Conservation (phyloP, 2,113 vertebrate genomes). For the Scopus umbretta region DNA sequence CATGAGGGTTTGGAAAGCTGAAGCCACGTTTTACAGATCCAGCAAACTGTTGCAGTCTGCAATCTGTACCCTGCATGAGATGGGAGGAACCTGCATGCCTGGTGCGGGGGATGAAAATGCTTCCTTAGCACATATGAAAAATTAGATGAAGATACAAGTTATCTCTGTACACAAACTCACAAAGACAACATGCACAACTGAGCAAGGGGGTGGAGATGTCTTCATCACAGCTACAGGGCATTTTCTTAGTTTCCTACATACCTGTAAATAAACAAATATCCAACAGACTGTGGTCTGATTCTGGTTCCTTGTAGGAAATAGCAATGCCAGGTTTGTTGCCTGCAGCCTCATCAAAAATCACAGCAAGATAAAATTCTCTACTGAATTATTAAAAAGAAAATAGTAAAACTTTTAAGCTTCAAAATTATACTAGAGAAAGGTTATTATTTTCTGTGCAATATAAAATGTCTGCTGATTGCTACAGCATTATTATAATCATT, state of each 20-base stretch:
- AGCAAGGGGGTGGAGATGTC: background rate
- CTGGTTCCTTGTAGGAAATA: background rate
- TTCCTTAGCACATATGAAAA: background rate
- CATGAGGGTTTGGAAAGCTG: background rate
- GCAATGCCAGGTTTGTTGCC: background rate
- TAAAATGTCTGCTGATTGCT: background rate
- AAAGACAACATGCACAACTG: background rate
- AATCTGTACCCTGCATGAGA: background rate
- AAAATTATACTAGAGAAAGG: background rate
- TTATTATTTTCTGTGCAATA: background rate
- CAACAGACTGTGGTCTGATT: background rate
- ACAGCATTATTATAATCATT: background rate
- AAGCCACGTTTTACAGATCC: background rate
- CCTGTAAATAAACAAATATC: background rate
- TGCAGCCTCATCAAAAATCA: background rate
- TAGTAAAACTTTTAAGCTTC: background rate
- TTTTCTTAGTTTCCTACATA: background rate
- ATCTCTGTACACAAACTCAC: background rate
- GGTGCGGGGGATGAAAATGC: background rate
- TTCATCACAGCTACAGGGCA: background rate
- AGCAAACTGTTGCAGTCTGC: background rate
- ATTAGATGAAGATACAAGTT: background rate
- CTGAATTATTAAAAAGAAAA: background rate
- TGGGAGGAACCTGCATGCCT: fast-evolving
- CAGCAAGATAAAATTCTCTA: background rate